phyloP scores from a whole-genome alignment of 2,888 invertebrate genomes.

The Phoenoteleia sp. region DNA sequence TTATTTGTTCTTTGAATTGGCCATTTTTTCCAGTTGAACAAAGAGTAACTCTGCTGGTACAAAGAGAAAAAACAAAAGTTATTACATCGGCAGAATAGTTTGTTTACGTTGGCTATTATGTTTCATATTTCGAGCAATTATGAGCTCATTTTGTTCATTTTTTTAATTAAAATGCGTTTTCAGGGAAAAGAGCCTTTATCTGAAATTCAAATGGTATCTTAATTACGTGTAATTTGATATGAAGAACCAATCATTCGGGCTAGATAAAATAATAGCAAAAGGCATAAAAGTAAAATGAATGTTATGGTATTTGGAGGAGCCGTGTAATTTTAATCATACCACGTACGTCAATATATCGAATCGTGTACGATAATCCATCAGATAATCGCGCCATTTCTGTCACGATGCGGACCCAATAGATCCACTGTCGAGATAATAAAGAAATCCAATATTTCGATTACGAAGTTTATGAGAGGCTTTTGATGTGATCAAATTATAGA shows the following conservation, averaged over 20 bases:
- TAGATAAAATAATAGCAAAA: constrained; percentile 35
- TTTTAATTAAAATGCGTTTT: neutral
- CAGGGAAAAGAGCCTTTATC: no score
- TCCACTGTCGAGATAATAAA: constrained; percentile 58
- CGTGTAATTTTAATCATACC: constrained; percentile 55
- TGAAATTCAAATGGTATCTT: neutral
- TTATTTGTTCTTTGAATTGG: constrained; percentile 15
- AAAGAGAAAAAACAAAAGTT: constrained; percentile 4
- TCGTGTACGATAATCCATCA: constrained; percentile 52
- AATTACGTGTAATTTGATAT: neutral
- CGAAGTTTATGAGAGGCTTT: constrained; percentile 65
- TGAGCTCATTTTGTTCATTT: neutral
- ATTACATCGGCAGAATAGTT: neutral
- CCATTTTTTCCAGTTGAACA: constrained; percentile 19
- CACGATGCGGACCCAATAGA: constrained; percentile 60
- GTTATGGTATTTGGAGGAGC: constrained; percentile 38
- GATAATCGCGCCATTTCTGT: constrained; percentile 64
- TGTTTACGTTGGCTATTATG: neutral
- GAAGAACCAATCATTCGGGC: neutral
- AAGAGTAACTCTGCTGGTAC: neutral
- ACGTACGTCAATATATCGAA: constrained; percentile 49
- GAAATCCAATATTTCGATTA: constrained; percentile 68
- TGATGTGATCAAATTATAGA: constrained; percentile 61
- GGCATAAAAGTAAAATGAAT: constrained; percentile 18
- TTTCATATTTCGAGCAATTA: neutral